Conservation (phyloP, 2,888 invertebrate species). For the Diaperis boleti region DNA sequence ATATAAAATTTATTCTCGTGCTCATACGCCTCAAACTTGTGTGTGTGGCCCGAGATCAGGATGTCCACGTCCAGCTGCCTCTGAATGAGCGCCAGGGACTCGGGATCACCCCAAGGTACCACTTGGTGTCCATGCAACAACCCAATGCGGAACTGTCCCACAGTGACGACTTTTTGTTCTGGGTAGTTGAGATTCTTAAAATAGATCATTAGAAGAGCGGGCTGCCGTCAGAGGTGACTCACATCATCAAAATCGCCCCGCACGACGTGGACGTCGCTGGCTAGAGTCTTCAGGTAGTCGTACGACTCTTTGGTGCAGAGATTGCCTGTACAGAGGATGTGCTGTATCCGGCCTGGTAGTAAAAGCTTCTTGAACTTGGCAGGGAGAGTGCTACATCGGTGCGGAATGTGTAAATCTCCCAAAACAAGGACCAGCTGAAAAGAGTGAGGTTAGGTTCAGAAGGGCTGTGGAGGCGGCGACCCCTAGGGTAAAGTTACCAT, state of each 20-base stretch:
- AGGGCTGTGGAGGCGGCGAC: not conserved
- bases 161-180: slow-evolving; percentile 98
- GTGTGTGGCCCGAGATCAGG: slow-evolving; percentile 98
- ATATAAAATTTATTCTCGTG: slow-evolving; percentile 99
- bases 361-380: slow-evolving; percentile 96
- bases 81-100: slow-evolving; percentile 92
- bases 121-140: slow-evolving; percentile 98
- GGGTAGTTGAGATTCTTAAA: slow-evolving; percentile 90
- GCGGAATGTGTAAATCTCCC: slow-evolving; percentile 98
- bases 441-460: slow-evolving; percentile 40
- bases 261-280: slow-evolving; percentile 99
- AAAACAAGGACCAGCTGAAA: slow-evolving; percentile 93
- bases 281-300: slow-evolving; percentile 97
- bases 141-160: slow-evolving; percentile 98
- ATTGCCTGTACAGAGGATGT: slow-evolving; percentile 98
- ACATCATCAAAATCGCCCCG: slow-evolving; percentile 99
- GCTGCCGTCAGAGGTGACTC: slow-evolving; percentile 46
- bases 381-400: slow-evolving; percentile 93
- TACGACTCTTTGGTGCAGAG: slow-evolving; percentile 97
- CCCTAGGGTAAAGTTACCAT: slow-evolving; percentile 13
- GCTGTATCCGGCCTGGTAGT: slow-evolving; percentile 96
- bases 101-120: slow-evolving; percentile 97
- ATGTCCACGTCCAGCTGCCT: slow-evolving; percentile 98
- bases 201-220: not conserved
- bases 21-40: slow-evolving; percentile 98